Evolutionary conservation across 2,888 invertebrate species (phyloP).

Genomic region (Aspidapion aeneum): DNA sequence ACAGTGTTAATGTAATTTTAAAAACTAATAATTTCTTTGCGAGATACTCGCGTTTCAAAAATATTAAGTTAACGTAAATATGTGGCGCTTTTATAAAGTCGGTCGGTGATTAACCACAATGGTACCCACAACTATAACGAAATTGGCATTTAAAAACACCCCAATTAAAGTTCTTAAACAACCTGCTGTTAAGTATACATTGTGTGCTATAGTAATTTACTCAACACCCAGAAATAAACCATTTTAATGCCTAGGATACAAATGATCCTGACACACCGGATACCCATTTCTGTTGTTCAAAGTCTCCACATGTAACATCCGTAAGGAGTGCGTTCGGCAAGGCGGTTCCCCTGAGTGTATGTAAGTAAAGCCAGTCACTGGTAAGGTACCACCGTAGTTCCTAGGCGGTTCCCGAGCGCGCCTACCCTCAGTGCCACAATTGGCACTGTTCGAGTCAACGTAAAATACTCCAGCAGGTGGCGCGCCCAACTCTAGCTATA

Average conservation of each 20-base stretch:
- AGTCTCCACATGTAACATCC: constrained; percentile 37
- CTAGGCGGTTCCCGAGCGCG: constrained; percentile 48
- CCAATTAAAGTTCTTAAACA: too few species aligned
- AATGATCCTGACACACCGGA: constrained; percentile 41
- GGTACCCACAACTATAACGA: too few species aligned
- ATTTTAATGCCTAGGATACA: constrained; percentile 33
- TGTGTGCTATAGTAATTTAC: too few species aligned
- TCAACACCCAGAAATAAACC: too few species aligned
- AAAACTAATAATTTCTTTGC: too few species aligned
- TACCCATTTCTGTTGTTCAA: constrained; percentile 42
- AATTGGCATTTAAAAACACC: too few species aligned
- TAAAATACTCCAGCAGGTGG: constrained; percentile 72
- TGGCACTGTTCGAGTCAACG: constrained; percentile 51
- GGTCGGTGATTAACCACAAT: too few species aligned
- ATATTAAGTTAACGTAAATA: too few species aligned
- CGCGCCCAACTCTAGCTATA: constrained; percentile 96
- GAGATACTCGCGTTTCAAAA: too few species aligned
- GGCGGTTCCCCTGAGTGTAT: constrained; percentile 61
- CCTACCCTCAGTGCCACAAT: constrained; percentile 43
- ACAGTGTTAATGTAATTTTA: too few species aligned
- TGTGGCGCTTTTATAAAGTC: too few species aligned
- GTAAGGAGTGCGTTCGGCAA: constrained; percentile 53
- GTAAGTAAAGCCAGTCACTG: constrained; percentile 74
- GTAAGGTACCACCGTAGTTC: constrained; percentile 58
- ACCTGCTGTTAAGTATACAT: too few species aligned